These are phyloP conservation scores for Mimachlamys varia DNA, from an alignment of 2,888 invertebrate genomes.

Conservation along the genomic window DNA sequence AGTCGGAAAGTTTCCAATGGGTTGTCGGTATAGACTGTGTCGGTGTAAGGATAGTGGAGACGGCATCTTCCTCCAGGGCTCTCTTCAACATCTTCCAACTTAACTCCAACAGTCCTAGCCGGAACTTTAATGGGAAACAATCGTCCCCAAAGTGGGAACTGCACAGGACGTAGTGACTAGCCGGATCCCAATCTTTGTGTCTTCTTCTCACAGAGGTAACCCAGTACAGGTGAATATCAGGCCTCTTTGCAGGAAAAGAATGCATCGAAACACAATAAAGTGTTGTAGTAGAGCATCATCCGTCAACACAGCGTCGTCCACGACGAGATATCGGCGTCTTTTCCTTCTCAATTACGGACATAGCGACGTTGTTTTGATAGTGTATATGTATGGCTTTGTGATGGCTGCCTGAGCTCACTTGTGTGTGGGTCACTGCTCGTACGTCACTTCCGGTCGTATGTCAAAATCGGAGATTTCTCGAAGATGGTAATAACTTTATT, in stretches of 20 bases:
- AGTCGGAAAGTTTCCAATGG: no score
- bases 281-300: neutral
- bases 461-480: no score
- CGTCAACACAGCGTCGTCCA: neutral
- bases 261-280: neutral
- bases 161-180: neutral
- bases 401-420: neutral
- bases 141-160: neutral
- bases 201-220: no score
- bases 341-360: neutral
- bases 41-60: no score
- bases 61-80: no score
- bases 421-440: neutral
- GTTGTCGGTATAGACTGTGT: no score
- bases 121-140: neutral
- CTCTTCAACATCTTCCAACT: neutral
- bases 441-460: constrained; percentile 4
- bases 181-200: neutral
- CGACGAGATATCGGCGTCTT: neutral
- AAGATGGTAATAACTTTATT: no score
- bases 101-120: neutral
- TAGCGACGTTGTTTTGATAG: neutral
- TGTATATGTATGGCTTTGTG: neutral
- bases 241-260: neutral
- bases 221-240: neutral